Conservation (phyloP, 2,888 invertebrate genomes). For the Ischnura elegans region DNA sequence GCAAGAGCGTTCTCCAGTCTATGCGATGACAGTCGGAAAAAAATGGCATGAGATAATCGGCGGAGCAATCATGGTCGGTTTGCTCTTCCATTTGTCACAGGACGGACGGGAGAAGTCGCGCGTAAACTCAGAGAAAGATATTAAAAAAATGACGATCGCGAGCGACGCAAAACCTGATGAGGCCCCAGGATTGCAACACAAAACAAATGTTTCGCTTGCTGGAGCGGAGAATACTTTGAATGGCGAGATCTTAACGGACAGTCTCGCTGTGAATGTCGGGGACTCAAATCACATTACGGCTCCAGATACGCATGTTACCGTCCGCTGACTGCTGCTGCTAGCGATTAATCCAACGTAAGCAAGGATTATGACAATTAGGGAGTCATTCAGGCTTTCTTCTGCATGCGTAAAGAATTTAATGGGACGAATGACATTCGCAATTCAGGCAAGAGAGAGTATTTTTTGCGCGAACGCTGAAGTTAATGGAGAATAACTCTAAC, state of each 20-base stretch:
- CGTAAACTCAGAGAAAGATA: background rate
- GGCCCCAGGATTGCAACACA: background rate
- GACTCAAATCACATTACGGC: background rate
- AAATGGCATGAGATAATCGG: background rate
- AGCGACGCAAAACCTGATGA: background rate
- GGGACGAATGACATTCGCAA: no score
- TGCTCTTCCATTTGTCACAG: slow-evolving; percentile 19
- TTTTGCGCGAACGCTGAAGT: no score
- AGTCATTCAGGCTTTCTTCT: background rate
- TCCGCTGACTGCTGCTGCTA: background rate
- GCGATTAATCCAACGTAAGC: no score
- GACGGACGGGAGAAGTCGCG: background rate
- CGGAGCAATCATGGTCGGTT: slow-evolving; percentile 8
- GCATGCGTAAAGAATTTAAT: no score
- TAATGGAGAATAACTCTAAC: no score
- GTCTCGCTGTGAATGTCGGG: background rate
- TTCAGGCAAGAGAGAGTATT: no score
- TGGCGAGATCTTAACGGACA: slow-evolving; percentile 5
- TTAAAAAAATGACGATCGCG: background rate
- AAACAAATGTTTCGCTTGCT: background rate
- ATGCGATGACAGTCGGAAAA: background rate
- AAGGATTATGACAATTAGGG: background rate
- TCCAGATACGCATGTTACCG: background rate
- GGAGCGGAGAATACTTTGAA: background rate
- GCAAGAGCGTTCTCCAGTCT: background rate